Percentiles rank a stretch among this genome's conserved stretches.
Evolutionary conservation across 2,113 vertebrate species (phyloP).

Genomic region (Pavo muticus): DNA sequence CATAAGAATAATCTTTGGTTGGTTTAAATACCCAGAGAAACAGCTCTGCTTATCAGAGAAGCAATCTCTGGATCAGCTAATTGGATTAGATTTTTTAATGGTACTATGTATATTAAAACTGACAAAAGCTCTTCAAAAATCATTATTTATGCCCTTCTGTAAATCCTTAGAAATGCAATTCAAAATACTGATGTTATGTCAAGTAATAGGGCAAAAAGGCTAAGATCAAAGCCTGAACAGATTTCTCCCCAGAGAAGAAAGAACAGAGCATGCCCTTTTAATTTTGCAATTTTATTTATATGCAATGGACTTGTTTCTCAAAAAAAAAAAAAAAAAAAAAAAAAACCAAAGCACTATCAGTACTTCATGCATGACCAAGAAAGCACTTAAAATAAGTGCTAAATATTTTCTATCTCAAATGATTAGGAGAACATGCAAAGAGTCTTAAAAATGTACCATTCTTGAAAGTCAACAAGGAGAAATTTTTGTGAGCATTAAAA

Average conservation of each 20-base stretch:
- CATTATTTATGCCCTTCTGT: constrained; percentile 11
- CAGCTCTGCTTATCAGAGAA: not conserved
- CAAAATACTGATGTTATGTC: constrained; percentile 3
- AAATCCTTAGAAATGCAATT: constrained; percentile 1
- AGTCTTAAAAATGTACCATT: not conserved
- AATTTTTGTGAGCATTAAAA: not conserved
- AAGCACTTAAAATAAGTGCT: not conserved
- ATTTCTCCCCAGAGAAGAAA: constrained; percentile 24
- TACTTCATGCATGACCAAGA: not conserved
- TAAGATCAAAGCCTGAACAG: constrained; percentile 18
- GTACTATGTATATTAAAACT: constrained; percentile 1
- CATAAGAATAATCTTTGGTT: not conserved
- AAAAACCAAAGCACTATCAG: not conserved
- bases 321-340: not conserved
- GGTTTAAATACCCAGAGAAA: constrained; percentile 8
- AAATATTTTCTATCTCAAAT: constrained; percentile 11
- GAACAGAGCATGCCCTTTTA: not conserved
- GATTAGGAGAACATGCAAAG: not conserved
- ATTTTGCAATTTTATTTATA: constrained; percentile 27
- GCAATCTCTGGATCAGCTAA: not conserved
- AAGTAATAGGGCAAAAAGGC: not conserved
- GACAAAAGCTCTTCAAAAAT: constrained; percentile 19
- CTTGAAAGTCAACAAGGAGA: not conserved
- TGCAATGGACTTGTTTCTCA: not conserved
- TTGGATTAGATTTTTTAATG: constrained; percentile 5